Evolutionary conservation across 1,140 invertebrate species (phyloP).

Genomic region (Drosophila quadrilineata): DNA sequence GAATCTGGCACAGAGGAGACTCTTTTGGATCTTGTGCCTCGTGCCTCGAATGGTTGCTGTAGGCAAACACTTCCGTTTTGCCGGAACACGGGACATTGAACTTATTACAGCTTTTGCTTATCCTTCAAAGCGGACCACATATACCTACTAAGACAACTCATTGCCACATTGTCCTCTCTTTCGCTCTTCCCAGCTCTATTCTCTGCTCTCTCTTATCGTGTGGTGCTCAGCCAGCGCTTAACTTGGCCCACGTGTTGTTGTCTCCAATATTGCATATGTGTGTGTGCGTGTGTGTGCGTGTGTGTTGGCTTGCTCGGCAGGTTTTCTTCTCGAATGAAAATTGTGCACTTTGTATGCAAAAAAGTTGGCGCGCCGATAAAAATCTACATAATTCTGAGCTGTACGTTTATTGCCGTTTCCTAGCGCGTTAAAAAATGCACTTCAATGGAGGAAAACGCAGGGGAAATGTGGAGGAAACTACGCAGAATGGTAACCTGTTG

Average conservation of each 20-base stretch:
- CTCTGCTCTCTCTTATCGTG: conserved; percentile 50
- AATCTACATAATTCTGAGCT: conserved; percentile 74
- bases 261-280: background rate
- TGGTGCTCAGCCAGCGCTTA: conserved; percentile 68
- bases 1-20: conserved; percentile 31
- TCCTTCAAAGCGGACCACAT: conserved; percentile 19
- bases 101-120: conserved; percentile 15
- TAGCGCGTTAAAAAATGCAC: conserved; percentile 42
- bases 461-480: background rate
- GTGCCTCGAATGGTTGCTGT: background rate
- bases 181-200: background rate
- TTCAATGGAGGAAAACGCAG: conserved; percentile 11
- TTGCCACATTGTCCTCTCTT: background rate
- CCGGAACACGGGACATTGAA: conserved; percentile 41
- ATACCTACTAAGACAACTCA: too few relatives aligned
- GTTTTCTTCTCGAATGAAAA: conserved; percentile 71
- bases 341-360: conserved; percentile 79
- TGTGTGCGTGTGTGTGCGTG: background rate
- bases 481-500: conserved; percentile 25
- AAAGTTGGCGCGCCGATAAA: conserved; percentile 73
- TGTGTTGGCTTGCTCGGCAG: conserved; percentile 39
- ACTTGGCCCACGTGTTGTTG: conserved; percentile 57
- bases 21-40: conserved; percentile 14
- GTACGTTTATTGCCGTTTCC: conserved; percentile 73
- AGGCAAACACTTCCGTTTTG: conserved; percentile 68